These are phyloP conservation scores for Channa maculata DNA, from an alignment of 2,113 vertebrate genomes.

Conservation along the genomic window DNA sequence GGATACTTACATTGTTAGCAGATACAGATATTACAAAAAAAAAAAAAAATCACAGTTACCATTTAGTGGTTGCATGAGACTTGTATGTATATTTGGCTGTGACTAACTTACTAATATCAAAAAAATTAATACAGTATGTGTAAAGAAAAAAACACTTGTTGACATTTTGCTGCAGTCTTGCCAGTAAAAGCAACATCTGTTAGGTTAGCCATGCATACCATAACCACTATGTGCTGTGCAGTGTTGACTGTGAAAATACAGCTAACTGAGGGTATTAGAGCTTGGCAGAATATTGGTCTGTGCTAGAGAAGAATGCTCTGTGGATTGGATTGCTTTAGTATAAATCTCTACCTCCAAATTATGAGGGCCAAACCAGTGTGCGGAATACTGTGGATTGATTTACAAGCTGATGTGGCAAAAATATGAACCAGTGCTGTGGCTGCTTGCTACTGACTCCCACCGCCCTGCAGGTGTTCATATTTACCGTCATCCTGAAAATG, in stretches of 20 bases:
- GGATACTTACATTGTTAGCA: neutral
- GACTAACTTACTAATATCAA: neutral
- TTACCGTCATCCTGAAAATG: conserved; percentile 38
- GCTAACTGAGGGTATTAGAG: conserved; percentile 49
- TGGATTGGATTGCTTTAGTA: conserved; percentile 51
- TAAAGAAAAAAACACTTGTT: neutral
- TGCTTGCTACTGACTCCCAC: conserved; percentile 22
- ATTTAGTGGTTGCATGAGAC: neutral
- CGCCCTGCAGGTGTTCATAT: conserved; percentile 50
- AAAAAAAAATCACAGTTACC: neutral
- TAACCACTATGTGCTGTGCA: conserved; percentile 17
- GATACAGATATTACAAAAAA: neutral
- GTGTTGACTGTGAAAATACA: conserved; percentile 62
- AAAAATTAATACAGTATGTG: conserved; percentile 1
- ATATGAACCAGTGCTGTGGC: conserved; percentile 15
- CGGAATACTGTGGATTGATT: conserved; percentile 52
- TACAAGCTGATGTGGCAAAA: conserved; percentile 49
- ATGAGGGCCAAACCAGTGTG: conserved; percentile 41
- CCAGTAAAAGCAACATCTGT: conserved; percentile 30
- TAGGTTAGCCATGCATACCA: conserved; percentile 20
- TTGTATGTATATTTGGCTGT: neutral
- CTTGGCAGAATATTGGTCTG: conserved; percentile 33
- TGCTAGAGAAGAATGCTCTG: conserved; percentile 39
- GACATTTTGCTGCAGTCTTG: conserved; percentile 3
- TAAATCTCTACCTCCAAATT: conserved; percentile 34